phyloP scores from a whole-genome alignment of 1,140 invertebrate genomes.

The Brachionus koreanus region DNA sequence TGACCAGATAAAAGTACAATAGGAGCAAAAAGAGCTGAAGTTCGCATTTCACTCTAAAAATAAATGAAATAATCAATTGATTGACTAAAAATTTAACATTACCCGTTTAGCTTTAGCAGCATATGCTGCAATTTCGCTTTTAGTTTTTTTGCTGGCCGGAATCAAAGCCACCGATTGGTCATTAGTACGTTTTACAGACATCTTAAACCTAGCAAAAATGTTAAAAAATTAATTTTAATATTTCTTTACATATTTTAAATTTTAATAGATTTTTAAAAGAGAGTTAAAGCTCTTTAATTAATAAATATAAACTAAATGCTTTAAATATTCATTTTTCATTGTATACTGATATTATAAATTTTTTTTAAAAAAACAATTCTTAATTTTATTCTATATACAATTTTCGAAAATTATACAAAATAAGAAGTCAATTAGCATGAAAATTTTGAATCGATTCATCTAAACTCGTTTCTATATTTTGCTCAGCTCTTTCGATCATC shows the following conservation, averaged over 20 bases:
- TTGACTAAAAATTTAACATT: background rate
- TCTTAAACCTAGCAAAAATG: background rate
- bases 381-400: background rate
- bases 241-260: no score
- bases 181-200: constrained; percentile 24
- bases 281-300: background rate
- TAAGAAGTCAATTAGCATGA: constrained; percentile 3
- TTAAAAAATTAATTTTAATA: no score
- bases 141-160: constrained; percentile 29
- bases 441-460: constrained; percentile 39
- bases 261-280: no score
- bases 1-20: constrained; percentile 96
- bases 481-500: constrained; percentile 38
- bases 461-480: constrained; percentile 41
- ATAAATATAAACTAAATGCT: background rate
- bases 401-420: constrained; percentile 29
- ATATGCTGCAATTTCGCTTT: constrained; percentile 41
- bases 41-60: constrained; percentile 28
- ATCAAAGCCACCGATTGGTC: background rate
- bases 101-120: constrained; percentile 29
- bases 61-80: background rate
- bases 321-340: background rate
- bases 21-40: constrained; percentile 69
- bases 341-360: no score
- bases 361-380: background rate